phyloP scores from a whole-genome alignment of 1,140 invertebrate genomes.

The Brachionus asplanchnoidis region DNA sequence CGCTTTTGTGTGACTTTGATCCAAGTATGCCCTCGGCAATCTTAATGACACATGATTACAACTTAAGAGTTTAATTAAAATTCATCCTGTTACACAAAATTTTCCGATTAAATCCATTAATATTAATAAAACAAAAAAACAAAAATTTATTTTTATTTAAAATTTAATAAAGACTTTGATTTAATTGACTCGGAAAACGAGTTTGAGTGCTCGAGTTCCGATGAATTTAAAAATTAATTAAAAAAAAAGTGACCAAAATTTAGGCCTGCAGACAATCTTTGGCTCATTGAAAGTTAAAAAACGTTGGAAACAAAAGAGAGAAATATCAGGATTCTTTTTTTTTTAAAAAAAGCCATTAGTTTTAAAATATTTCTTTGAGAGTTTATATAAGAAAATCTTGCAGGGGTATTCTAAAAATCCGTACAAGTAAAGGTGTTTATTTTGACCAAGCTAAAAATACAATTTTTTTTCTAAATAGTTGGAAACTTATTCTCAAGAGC shows the following conservation, averaged over 20 bases:
- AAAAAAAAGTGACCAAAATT: background rate
- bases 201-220: background rate
- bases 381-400: conserved; percentile 4
- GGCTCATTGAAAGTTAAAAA: background rate
- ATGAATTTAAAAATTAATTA: background rate
- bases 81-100: background rate
- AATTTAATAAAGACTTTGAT: background rate
- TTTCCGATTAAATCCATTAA: background rate
- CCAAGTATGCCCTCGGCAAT: background rate
- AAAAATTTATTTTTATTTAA: background rate
- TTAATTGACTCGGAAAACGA: background rate
- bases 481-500: background rate
- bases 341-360: background rate
- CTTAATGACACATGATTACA: background rate
- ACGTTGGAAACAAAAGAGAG: background rate
- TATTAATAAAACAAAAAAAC: background rate
- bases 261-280: background rate
- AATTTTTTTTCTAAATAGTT: background rate
- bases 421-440: background rate
- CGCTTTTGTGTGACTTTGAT: background rate
- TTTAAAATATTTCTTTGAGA: background rate
- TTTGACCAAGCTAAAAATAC: background rate
- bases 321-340: background rate
- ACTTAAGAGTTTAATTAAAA: background rate
- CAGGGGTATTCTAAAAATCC: background rate